phyloP scores from a whole-genome alignment of 2,888 invertebrate species.

The Xestoiulus laeticollis region DNA sequence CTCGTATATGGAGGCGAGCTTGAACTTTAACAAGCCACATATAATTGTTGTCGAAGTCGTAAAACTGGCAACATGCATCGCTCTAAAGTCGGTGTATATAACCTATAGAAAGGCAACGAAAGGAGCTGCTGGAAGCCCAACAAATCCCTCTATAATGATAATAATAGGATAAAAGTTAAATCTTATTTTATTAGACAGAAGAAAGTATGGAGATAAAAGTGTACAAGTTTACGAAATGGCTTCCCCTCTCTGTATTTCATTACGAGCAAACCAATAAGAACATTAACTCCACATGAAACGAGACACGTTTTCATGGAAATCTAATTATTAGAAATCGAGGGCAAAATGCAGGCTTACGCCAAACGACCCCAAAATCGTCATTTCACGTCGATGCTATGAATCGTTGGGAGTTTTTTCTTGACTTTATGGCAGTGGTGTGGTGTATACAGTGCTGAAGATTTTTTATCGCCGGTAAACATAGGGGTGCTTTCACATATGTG shows the following conservation, averaged over 20 bases:
- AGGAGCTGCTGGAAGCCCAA: slow-evolving; percentile 1
- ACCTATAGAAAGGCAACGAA: background rate
- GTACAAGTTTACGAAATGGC: slow-evolving; percentile 21
- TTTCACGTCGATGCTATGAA: background rate
- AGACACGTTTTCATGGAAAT: slow-evolving; percentile 30
- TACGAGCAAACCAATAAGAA: background rate
- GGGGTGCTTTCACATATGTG: background rate
- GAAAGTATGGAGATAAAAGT: slow-evolving; percentile 41
- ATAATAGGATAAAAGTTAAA: slow-evolving; percentile 34
- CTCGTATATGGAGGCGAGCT: background rate
- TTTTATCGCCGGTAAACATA: slow-evolving; percentile 21
- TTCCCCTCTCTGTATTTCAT: background rate
- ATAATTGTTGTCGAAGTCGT: slow-evolving; percentile 34
- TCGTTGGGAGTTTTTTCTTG: background rate
- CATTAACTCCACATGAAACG: slow-evolving; percentile 24
- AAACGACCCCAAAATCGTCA: background rate
- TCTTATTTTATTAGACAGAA: slow-evolving; percentile 38
- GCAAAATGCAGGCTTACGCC: background rate
- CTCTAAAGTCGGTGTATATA: background rate
- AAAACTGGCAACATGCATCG: background rate
- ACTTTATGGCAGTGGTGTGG: background rate
- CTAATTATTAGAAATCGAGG: slow-evolving; percentile 36
- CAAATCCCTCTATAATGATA: slow-evolving; percentile 34
- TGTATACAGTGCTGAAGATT: background rate
- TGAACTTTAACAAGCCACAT: slow-evolving; percentile 34